Evolutionary conservation across 1,140 invertebrate genomes (phyloP), one percentile per base, ranked within the genome.

Genomic region (Sipha flava): DNA sequence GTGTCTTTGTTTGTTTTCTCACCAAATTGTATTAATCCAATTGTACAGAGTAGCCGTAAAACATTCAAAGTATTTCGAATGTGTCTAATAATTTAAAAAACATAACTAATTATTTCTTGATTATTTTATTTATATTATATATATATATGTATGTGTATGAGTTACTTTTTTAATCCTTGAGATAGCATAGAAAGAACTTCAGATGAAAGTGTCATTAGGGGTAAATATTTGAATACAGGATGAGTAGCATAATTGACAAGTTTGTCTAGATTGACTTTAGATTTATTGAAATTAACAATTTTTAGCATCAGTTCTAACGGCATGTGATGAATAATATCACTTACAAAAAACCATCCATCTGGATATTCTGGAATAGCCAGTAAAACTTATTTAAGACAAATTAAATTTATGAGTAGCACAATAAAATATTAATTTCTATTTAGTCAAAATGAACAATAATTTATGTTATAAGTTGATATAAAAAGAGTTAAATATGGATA

Each of bases 271-370:
- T 89, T 88, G 0, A 89, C 86, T 37, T 90, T 87, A 23, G 86
- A 82, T 77, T 88, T 90, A 3, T 86, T 86, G 3, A 93, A 84
- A 68, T 89, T 90, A 64, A 91, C 88, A 1, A 94, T 82, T 81
- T 91, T 90, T 0, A 92, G 86, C 81, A 94, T 92, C 14, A 95
- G 83, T 0, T 89, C 90, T 0, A 95, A 82, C 0, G 94, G 94
- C 81, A 95, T 85, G 0, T 91, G 86, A 1, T 93, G 84, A 6
- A 95, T 83, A 10, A 93, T 84, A 83, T 95, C 94, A 80, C 88
- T 89, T 81, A 94, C 87, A 57, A 92, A 86, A n/a, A 89, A 87
- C 92, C 93, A 95, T 23, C 93, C 93, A n/a, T 84, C 1, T 87
- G 86, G 85, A 89, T 92, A 49, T 88, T 81, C 87, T 85, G 81